Evolutionary conservation across 2,888 invertebrate genomes (phyloP).

Genomic region (Opisthograptis luteolata): DNA sequence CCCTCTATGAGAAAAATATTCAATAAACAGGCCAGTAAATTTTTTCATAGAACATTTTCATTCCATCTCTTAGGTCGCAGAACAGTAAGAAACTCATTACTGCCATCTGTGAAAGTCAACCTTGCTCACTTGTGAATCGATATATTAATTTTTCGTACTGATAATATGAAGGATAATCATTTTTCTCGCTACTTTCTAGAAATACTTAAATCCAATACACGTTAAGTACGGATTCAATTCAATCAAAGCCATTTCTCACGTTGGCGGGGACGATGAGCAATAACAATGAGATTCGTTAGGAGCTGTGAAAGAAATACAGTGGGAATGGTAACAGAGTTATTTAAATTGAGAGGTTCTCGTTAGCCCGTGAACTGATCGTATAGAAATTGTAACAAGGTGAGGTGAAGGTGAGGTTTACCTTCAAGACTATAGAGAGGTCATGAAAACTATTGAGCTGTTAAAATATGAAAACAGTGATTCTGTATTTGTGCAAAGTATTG

Average conservation of each 20-base stretch:
- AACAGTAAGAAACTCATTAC: too few relatives aligned
- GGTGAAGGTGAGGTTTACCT: conserved; percentile 8
- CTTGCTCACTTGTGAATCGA: too few relatives aligned
- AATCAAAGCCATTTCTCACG: conserved; percentile 16
- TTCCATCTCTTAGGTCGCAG: too few relatives aligned
- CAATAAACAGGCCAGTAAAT: too few relatives aligned
- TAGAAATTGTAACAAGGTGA: conserved; percentile 7
- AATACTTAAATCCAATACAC: not conserved
- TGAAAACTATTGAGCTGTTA: not conserved
- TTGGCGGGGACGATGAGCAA: conserved; percentile 19
- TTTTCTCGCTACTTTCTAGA: too few relatives aligned
- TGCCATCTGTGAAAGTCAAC: too few relatives aligned
- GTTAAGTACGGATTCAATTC: conserved; percentile 12
- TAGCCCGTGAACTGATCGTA: conserved; percentile 34
- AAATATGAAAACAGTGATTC: too few relatives aligned
- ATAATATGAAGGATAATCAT: too few relatives aligned
- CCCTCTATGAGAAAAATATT: too few relatives aligned
- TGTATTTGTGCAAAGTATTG: too few relatives aligned
- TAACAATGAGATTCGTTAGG: conserved; percentile 41
- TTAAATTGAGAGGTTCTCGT: conserved; percentile 38
- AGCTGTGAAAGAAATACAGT: conserved; percentile 36
- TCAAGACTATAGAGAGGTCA: not conserved
- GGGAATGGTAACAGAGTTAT: conserved; percentile 32
- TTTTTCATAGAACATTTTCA: too few relatives aligned
- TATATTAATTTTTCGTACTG: too few relatives aligned